Conservation (phyloP, 1,140 invertebrate species). For the Physella acuta region DNA sequence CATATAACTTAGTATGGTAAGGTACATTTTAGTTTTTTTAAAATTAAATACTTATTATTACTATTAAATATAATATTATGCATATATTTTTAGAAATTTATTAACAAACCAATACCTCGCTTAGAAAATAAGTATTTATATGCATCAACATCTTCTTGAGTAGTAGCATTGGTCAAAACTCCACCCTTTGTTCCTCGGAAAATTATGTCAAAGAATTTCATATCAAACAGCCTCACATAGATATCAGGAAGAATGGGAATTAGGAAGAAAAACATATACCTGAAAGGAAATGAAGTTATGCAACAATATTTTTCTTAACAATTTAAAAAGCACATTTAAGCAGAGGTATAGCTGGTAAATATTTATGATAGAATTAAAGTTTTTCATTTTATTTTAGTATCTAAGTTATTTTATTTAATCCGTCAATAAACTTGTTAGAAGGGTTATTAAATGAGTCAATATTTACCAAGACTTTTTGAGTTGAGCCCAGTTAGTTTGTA, state of each 20-base stretch:
- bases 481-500: not conserved
- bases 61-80: too few relatives aligned
- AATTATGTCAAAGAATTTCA: constrained; percentile 11
- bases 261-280: constrained; percentile 22
- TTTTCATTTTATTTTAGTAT: not conserved
- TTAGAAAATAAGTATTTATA: constrained; percentile 14
- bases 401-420: not conserved
- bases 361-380: not conserved
- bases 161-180: constrained; percentile 2
- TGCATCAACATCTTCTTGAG: not conserved
- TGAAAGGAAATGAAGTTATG: not conserved
- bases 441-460: not conserved
- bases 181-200: constrained; percentile 13
- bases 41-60: too few relatives aligned
- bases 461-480: constrained; percentile 3
- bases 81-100: too few relatives aligned
- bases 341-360: not conserved
- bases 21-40: too few relatives aligned
- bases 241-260: constrained; percentile 14
- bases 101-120: not conserved
- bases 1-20: too few relatives aligned
- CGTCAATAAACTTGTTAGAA: too few relatives aligned
- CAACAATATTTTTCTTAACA: not conserved
- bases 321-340: not conserved
- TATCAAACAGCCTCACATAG: constrained; percentile 9